Evolutionary conservation across 2,797 vertebrate species (phyloP), one percentile per base, ranked within the genome.

Genomic region (Gallinago stenura): DNA sequence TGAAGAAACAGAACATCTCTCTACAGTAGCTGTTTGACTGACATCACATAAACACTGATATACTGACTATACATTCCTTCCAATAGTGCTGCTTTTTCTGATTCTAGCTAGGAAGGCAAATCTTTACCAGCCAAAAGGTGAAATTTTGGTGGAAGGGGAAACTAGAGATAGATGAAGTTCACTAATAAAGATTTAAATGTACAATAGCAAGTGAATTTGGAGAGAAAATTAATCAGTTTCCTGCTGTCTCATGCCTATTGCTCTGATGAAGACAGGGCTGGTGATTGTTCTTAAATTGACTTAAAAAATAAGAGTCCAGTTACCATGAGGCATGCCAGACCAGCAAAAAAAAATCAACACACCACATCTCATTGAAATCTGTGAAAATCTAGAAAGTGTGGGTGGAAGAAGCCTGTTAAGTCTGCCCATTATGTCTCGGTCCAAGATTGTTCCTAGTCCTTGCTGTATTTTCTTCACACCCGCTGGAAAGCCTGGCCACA

Each of bases 31-130:
- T 85, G n/a, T 82, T 81, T 72, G 70, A 54, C 68, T 83, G 45
- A 62, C 30, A 70, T 15, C 31, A 56, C 56, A 45, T 21, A 31
- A 72, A 73, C 21, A 64, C 25, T 51, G n/a, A 61, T 69, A 65
- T 73, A 60, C 46, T 37, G 10, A 46, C 57, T 24, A 3, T 39
- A 68, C 4, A 12, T 51, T 82, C 66, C 19, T 85, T 60, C 46
- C 25, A 65, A 39, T 33, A 62, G 31, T 12, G 9, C 8, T 84
- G 70, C 33, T 81, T 77, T 88, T 46, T 43, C 18, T 71, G 43
- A 54, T 64, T 68, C 90, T 66, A 83, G 33, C 17, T 61, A 62
- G 41, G 24, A 89, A 56, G 35, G 62, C 39, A 88, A 79, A 79
- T 17, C 33, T 70, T 45, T 71, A 79, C 30, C 18, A 85, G 46